phyloP scores from a whole-genome alignment of 2,113 vertebrate species.

The Daubentonia madagascariensis region DNA sequence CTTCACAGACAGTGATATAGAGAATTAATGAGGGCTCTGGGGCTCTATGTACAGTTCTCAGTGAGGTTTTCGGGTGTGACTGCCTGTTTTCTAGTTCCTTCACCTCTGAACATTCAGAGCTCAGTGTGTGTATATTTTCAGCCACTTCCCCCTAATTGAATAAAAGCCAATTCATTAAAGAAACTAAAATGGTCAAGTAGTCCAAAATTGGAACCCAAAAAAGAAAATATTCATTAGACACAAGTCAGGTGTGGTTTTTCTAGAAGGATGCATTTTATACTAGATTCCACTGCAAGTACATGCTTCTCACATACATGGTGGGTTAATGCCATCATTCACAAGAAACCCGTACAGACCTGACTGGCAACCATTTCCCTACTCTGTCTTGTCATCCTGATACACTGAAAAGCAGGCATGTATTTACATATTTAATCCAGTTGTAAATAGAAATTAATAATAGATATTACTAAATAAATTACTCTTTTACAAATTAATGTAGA shows the following conservation, averaged over 20 bases:
- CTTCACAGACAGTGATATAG: fast-evolving
- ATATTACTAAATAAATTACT: constrained; percentile 30
- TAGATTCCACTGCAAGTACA: background rate
- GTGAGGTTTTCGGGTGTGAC: background rate
- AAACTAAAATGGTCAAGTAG: background rate
- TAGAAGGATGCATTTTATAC: background rate
- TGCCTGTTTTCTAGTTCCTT: background rate
- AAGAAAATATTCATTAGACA: background rate
- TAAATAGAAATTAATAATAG: constrained; percentile 53
- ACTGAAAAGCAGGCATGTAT: background rate
- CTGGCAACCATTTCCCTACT: background rate
- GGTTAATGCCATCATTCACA: background rate
- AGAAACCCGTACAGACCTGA: background rate
- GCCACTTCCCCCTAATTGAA: background rate
- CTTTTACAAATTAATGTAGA: background rate
- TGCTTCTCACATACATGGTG: background rate
- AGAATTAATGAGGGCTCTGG: background rate
- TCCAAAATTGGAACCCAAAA: background rate
- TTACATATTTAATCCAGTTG: constrained; percentile 41
- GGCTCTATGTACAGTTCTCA: background rate
- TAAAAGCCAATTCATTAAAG: background rate
- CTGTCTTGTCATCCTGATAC: background rate
- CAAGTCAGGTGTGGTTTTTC: background rate
- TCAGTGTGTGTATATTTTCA: background rate
- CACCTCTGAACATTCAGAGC: background rate